Evolutionary conservation across 2,888 invertebrate species (phyloP).

Genomic region (Sarcophaga variegata): DNA sequence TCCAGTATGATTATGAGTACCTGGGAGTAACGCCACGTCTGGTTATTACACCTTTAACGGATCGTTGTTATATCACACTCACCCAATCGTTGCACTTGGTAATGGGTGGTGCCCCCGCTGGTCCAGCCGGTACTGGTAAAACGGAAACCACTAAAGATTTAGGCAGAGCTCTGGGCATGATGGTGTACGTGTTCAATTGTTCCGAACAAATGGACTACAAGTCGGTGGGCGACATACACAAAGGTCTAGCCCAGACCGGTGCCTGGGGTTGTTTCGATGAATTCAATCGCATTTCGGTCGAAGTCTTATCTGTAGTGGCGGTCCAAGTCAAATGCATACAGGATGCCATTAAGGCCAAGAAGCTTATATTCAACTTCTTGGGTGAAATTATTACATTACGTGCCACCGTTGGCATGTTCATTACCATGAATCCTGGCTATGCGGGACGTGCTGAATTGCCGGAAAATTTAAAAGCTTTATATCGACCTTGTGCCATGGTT

Average conservation of each 20-base stretch:
- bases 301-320: constrained; percentile 96
- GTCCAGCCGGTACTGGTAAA: constrained; percentile 87
- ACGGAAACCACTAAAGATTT: constrained; percentile 98
- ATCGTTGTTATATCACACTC: constrained; percentile 96
- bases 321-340: constrained; percentile 94
- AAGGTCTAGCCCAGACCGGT: constrained; percentile 86
- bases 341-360: constrained; percentile 93
- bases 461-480: constrained; percentile 89
- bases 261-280: constrained; percentile 99
- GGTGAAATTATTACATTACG: constrained; percentile 90
- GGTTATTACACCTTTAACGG: constrained; percentile 96
- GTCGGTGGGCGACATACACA: constrained; percentile 96
- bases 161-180: constrained; percentile 95
- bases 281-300: constrained; percentile 96
- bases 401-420: constrained; percentile 93
- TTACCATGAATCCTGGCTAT: constrained; percentile 98
- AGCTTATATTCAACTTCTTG: constrained; percentile 90
- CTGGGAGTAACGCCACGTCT: constrained; percentile 96
- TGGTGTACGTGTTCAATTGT: constrained; percentile 99
- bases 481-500: constrained; percentile 96
- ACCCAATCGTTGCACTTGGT: constrained; percentile 95
- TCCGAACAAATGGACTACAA: constrained; percentile 99
- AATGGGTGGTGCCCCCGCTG: constrained; percentile 98
- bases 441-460: constrained; percentile 95
- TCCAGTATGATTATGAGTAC: constrained; percentile 95